Evolutionary conservation across 2,888 invertebrate genomes (phyloP).

Genomic region (Malthinus seriepunctatus): DNA sequence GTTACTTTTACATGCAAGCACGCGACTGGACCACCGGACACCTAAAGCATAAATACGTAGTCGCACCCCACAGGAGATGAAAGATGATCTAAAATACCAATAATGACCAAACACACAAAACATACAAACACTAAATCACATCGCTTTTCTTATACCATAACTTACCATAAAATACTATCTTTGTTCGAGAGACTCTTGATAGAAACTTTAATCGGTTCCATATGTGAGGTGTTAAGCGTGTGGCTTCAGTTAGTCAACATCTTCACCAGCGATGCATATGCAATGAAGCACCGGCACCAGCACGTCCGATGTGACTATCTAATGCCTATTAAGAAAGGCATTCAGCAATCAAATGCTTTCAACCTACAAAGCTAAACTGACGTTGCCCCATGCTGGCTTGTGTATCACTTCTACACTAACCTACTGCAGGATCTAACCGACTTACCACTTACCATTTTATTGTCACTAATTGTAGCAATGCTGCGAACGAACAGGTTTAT

Average conservation of each 20-base stretch:
- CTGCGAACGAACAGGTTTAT: conserved; percentile 98
- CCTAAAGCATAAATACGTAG: conserved; percentile 46
- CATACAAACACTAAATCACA: conserved; percentile 42
- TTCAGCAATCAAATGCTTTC: conserved; percentile 51
- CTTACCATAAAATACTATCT: conserved; percentile 99
- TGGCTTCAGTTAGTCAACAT: conserved; percentile 46
- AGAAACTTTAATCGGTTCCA: conserved; percentile 95
- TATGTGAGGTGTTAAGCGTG: conserved; percentile 59
- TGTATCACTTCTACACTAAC: conserved; percentile 50
- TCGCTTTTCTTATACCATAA: conserved; percentile 54
- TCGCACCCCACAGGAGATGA: conserved; percentile 40
- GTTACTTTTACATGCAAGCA: conserved; percentile 47
- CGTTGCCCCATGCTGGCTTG: conserved; percentile 50
- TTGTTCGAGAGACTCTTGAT: conserved; percentile 98
- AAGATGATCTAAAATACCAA: conserved; percentile 30
- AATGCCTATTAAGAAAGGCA: conserved; percentile 43
- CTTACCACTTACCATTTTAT: conserved; percentile 92
- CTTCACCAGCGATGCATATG: conserved; percentile 40
- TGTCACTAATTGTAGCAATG: conserved; percentile 98
- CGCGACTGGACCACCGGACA: conserved; percentile 37
- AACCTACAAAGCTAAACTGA: conserved; percentile 50
- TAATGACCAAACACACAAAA: conserved; percentile 43
- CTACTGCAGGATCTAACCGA: conserved; percentile 47
- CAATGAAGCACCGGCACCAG: conserved; percentile 50
- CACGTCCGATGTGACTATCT: conserved; percentile 35